phyloP scores from a whole-genome alignment of 2,888 invertebrate species.

The Gortyna flavago region DNA sequence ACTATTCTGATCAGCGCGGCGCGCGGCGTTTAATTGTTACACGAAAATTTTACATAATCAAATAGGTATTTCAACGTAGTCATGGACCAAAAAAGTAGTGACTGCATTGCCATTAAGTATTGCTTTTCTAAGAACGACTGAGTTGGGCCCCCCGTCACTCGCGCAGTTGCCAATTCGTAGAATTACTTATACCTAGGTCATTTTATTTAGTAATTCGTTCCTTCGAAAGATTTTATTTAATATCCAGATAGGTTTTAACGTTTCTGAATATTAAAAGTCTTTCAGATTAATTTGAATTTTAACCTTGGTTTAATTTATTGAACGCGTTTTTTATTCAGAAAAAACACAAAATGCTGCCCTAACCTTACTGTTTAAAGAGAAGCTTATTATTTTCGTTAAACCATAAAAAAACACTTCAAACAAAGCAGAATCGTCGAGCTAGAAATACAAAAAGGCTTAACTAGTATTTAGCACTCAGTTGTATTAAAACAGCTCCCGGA shows the following conservation, averaged over 20 bases:
- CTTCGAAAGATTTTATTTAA: slow-evolving; percentile 33
- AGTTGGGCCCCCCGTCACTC: slow-evolving; percentile 71
- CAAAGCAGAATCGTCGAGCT: background rate
- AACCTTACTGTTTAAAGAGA: no score
- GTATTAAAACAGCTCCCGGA: slow-evolving; percentile 15
- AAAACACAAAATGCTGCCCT: background rate
- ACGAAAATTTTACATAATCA: slow-evolving; percentile 49
- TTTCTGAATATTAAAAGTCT: slow-evolving; percentile 9
- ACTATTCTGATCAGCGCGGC: slow-evolving; percentile 30
- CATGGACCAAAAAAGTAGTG: slow-evolving; percentile 67
- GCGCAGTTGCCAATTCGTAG: slow-evolving; percentile 72
- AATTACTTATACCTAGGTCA: slow-evolving; percentile 69
- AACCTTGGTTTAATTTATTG: background rate
- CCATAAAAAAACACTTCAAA: background rate
- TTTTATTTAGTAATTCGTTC: slow-evolving; percentile 60
- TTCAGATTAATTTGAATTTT: background rate
- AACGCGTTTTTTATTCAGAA: background rate
- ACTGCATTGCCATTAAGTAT: slow-evolving; percentile 71
- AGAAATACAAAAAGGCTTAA: slow-evolving; percentile 19
- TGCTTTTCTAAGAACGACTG: slow-evolving; percentile 73
- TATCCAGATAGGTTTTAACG: slow-evolving; percentile 6
- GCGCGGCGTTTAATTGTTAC: slow-evolving; percentile 43
- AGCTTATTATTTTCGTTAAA: no score
- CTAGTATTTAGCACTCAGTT: slow-evolving; percentile 7
- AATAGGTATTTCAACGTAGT: slow-evolving; percentile 53